These are phyloP conservation scores for Drosophila birchii DNA, from an alignment of 2,888 invertebrate species.

Conservation along the genomic window DNA sequence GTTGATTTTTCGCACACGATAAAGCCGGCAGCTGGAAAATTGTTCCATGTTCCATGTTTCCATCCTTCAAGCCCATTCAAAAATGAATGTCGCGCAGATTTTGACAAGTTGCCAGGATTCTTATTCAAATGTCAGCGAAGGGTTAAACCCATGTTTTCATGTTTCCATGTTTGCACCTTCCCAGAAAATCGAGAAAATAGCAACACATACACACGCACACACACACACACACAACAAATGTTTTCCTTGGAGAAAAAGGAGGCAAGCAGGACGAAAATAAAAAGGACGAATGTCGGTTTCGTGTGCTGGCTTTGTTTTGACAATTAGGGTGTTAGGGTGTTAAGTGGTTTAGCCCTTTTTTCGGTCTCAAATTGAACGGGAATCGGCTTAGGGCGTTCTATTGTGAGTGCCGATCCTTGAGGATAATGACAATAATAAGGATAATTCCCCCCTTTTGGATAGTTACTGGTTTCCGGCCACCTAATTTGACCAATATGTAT, in stretches of 20 bases:
- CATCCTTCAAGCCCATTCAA: slow-evolving; percentile 26
- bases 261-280: neutral
- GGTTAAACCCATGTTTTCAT: slow-evolving; percentile 55
- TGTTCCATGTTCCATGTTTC: slow-evolving; percentile 65
- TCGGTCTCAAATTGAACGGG: slow-evolving; percentile 74
- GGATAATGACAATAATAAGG: slow-evolving; percentile 37
- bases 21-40: slow-evolving; percentile 73
- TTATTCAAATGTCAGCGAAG: slow-evolving; percentile 78
- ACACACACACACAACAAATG: slow-evolving; percentile 61
- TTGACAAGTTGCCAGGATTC: slow-evolving; percentile 77
- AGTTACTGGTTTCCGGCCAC: slow-evolving; percentile 49
- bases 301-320: slow-evolving; percentile 77
- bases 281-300: slow-evolving; percentile 46
- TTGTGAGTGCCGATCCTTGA: slow-evolving; percentile 59
- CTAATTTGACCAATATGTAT: slow-evolving; percentile 28
- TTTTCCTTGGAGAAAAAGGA: slow-evolving; percentile 54
- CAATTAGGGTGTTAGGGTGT: slow-evolving; percentile 82
- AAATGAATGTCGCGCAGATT: slow-evolving; percentile 65
- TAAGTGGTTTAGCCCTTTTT: slow-evolving; percentile 81
- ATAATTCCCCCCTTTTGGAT: slow-evolving; percentile 44
- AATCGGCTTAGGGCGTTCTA: slow-evolving; percentile 81
- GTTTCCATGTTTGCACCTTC: slow-evolving; percentile 34
- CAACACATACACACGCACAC: slow-evolving; percentile 36
- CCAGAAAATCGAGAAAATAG: slow-evolving; percentile 42
- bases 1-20: slow-evolving; percentile 76